These are phyloP conservation scores for Otocyon megalotis DNA, from an alignment of 2,113 vertebrate species.

Conservation along the genomic window DNA sequence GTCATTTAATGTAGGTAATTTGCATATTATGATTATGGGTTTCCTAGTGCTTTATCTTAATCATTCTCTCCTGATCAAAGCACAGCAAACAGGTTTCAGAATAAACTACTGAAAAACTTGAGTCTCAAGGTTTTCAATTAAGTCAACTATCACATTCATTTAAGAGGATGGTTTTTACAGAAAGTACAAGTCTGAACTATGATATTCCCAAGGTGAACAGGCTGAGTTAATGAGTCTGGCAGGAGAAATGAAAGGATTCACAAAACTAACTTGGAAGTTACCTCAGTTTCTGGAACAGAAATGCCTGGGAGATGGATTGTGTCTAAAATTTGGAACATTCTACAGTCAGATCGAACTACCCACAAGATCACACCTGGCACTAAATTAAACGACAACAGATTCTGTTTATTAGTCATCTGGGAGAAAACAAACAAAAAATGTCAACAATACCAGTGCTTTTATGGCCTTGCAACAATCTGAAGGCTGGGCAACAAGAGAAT, in stretches of 20 bases:
- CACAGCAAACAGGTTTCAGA: conserved; percentile 59
- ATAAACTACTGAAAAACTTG: conserved; percentile 41
- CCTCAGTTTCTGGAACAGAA: conserved; percentile 62
- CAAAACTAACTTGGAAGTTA: conserved; percentile 37
- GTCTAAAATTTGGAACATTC: conserved; percentile 49
- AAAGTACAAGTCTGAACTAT: background rate
- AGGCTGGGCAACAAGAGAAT: background rate
- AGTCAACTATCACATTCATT: conserved; percentile 9
- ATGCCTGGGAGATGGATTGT: conserved; percentile 9
- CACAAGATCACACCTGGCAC: background rate
- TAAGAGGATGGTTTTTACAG: conserved; percentile 42
- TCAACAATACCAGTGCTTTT: background rate
- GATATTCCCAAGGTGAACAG: conserved; percentile 28
- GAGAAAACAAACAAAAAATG: conserved; percentile 30
- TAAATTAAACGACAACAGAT: conserved; percentile 8
- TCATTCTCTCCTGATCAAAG: background rate
- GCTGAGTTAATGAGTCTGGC: background rate
- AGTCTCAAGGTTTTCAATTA: conserved; percentile 14
- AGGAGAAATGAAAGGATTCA: conserved; percentile 50
- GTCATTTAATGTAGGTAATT: conserved; percentile 24
- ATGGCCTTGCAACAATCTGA: background rate
- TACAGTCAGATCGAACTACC: conserved; percentile 9
- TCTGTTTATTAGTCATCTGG: background rate
- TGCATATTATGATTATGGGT: background rate
- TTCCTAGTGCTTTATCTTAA: conserved; percentile 26